Evolutionary conservation across 2,888 invertebrate genomes (phyloP), one percentile per base, ranked within the genome.

Genomic region (Bellardia bayeri): DNA sequence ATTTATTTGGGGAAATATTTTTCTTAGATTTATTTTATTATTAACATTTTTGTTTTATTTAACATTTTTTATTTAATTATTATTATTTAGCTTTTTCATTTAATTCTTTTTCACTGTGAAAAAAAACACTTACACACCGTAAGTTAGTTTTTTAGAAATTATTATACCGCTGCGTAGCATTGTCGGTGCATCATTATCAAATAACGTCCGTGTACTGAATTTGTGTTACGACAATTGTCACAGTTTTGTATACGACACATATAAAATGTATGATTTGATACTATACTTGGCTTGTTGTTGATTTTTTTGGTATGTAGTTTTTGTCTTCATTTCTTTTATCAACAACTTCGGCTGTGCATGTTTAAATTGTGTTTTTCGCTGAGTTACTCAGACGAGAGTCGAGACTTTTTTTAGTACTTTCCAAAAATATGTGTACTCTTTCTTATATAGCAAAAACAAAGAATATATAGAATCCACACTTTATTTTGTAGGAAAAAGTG

Each of bases 161-260:
- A 61, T 78, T 71, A 54, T 51, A 61, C 79, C 66, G 79, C 30
- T 79, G 68, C 74, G 84, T 74, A 80, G 81, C 82, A 69, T 89
- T 85, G 72, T 54, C 74, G 82, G 82, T 92, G 90, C 89, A 90
- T 85, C 83, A 90, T 89, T 91, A 90, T 90, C 92, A 91, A 92
- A 91, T 91, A 91, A 90, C 91, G 91, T 92, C 91, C 91, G 92
- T 92, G 91, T 90, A 92, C 92, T 92, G 92, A 91, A 91, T 91
- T 90, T 90, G 90, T 90, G 90, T 90, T 89, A 90, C 90, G 89
- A 90, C 90, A 91, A 91, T 91, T 92, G 92, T 92, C 92, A 91
- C 91, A 92, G 91, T 92, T 92, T 87, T 87, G 84, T 92, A 92
- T 91, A 90, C 91, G 91, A 90, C 90, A 90, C 86, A 90, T 90